phyloP scores from a whole-genome alignment of 2,888 invertebrate species.

The Eupithecia exiguata region DNA sequence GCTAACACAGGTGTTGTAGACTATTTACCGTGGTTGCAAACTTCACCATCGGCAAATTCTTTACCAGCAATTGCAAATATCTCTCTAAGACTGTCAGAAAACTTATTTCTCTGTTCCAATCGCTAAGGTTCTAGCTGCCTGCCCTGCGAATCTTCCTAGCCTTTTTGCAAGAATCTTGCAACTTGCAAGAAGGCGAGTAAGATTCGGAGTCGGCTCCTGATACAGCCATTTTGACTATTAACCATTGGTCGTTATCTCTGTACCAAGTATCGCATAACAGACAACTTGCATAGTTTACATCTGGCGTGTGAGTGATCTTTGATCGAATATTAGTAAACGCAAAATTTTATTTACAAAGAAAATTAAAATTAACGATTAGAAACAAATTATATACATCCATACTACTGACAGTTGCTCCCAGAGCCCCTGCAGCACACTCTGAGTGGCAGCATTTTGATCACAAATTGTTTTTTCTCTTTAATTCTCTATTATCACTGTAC shows the following conservation, averaged over 20 bases:
- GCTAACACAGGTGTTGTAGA: conserved; percentile 51
- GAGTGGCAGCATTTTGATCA: too few species aligned
- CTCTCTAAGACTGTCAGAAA: conserved; percentile 88
- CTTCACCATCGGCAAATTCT: conserved; percentile 45
- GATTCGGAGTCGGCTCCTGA: conserved; percentile 81
- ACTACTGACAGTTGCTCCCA: too few species aligned
- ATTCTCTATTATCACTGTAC: too few species aligned
- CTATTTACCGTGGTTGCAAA: neutral
- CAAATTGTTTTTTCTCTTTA: too few species aligned
- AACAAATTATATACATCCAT: too few species aligned
- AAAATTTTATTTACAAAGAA: too few species aligned
- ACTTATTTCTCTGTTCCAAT: conserved; percentile 93
- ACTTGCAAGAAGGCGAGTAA: conserved; percentile 91
- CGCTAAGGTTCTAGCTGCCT: conserved; percentile 86
- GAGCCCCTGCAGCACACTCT: too few species aligned
- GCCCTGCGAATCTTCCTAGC: too few species aligned
- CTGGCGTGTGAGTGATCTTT: conserved; percentile 27
- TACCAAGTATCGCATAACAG: conserved; percentile 59
- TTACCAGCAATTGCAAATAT: conserved; percentile 62
- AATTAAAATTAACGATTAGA: too few species aligned
- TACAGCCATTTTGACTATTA: conserved; percentile 48
- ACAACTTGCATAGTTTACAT: conserved; percentile 41
- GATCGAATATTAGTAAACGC: conserved; percentile 19
- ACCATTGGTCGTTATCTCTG: conserved; percentile 38
- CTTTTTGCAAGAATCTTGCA: too few species aligned